A percentile compares a stretch with the other conserved stretches of the same genome.
These are phyloP conservation scores for Aplocera efformata DNA, from an alignment of 2,888 invertebrate species.

Conservation along the genomic window DNA sequence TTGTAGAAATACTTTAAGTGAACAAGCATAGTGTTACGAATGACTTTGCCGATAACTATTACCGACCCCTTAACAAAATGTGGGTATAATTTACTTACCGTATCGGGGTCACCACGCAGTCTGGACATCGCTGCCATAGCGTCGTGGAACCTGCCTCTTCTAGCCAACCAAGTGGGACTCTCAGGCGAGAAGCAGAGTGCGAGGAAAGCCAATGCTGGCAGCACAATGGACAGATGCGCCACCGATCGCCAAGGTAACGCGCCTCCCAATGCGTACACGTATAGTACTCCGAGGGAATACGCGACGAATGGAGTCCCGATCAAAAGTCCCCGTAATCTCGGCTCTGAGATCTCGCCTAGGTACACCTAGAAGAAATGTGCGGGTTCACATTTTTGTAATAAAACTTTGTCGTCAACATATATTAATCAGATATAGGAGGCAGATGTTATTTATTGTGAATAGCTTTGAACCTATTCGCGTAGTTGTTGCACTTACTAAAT, in stretches of 20 bases:
- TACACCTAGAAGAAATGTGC: constrained; percentile 78
- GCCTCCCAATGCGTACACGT: constrained; percentile 86
- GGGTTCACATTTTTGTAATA: too few species aligned
- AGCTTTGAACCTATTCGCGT: too few species aligned
- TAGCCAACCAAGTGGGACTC: constrained; percentile 87
- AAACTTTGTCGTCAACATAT: not conserved
- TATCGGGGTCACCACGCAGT: constrained; percentile 80
- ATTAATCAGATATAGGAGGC: too few species aligned
- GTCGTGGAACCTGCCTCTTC: constrained; percentile 78
- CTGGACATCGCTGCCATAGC: constrained; percentile 81
- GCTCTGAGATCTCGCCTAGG: constrained; percentile 87
- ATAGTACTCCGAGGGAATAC: constrained; percentile 86
- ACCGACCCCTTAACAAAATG: too few species aligned
- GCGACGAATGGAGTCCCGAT: constrained; percentile 87
- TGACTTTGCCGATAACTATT: too few species aligned
- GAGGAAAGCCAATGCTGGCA: constrained; percentile 81
- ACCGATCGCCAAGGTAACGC: constrained; percentile 85
- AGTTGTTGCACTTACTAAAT: too few species aligned
- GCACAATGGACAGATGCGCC: constrained; percentile 81
- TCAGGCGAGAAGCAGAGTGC: constrained; percentile 86
- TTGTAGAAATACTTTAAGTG: too few species aligned
- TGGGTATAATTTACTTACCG: constrained; percentile 60
- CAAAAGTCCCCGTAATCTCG: constrained; percentile 83
- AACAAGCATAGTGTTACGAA: too few species aligned
- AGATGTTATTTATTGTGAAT: too few species aligned